Base-by-base conservation (phyloP, 1,140 invertebrate species). In the Maconellicoccus hirsutus region DNA sequence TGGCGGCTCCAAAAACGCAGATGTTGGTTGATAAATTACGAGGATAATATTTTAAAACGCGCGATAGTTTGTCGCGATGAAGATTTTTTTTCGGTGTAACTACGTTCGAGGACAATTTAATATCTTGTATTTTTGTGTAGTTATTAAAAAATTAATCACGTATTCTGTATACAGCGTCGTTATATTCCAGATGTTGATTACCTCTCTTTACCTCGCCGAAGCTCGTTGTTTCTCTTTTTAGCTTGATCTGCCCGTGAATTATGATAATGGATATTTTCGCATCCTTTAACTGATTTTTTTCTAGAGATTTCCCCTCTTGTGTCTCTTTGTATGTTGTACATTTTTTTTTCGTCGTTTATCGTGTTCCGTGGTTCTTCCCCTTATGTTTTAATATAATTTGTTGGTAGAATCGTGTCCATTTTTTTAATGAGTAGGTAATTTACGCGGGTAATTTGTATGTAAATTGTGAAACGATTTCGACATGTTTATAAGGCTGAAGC, bases 131-230 rank as follows among this genome's bases (percentile, higher is more conserved):
- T 33, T 33, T 12, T 3, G 29, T 16, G 16, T 52, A 8, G 42
- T 16, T 52, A 52, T 52, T 52, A 52, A 52, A 52, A 52, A 52
- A 52, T 52, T 52, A 52, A 52, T 52, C 42, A 52, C 42, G 42
- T 52, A 52, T 52, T 52, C 42, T 19, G 16, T 16, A 33, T 33
- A 33, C 3, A 33, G 12, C 42, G 42, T 52, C 42, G 42, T 52
- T n/a, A n/a, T 52, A 52, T 52, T 52, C 42, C 42, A 52, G 42
- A 52, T 52, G 42, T 52, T 52, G 16, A 16, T 52, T 16, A 52
- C 4, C 42, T 52, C 42, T 52, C 6, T 19, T 33, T 12, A 33
- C 29, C 29, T 12, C 12, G 29, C 29, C n/a, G n/a, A n/a, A n/a
- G 29, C 29, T 33, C 29, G 29, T 33, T 33, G 29, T 33, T 33